Evolutionary conservation across 2,797 vertebrate species (phyloP).

Genomic region (Macrochelys suwanniensis): DNA sequence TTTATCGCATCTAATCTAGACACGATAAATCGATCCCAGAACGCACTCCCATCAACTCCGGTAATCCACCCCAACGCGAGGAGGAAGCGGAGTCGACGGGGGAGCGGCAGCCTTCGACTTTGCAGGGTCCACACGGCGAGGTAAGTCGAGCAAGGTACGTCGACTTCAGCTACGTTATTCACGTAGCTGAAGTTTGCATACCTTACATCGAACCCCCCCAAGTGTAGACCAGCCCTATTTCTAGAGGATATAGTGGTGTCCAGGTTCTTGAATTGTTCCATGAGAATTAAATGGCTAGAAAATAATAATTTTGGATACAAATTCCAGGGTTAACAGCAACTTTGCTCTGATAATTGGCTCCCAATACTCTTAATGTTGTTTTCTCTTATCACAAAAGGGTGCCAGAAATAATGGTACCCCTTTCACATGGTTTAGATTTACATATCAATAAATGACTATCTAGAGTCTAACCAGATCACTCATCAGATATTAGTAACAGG

Average conservation of each 20-base stretch:
- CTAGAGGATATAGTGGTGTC: neutral
- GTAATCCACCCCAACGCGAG: no score
- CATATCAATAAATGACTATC: neutral
- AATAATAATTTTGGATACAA: neutral
- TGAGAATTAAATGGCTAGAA: neutral
- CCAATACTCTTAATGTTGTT: neutral
- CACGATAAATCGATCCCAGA: no score
- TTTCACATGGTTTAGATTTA: rapidly evolving
- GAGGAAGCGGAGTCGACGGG: no score
- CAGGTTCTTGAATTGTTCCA: neutral
- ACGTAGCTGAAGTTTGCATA: no score
- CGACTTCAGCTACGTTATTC: no score
- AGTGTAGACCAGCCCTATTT: neutral
- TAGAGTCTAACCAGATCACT: neutral
- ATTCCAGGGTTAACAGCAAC: neutral
- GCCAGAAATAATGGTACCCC: rapidly evolving
- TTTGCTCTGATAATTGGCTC: neutral
- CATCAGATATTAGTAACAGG: neutral
- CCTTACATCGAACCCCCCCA: no score
- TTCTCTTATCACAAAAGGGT: neutral
- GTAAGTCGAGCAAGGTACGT: no score
- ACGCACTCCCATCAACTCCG: no score
- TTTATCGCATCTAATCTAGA: no score
- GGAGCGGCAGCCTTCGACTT: no score
- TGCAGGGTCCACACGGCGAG: no score